Conservation (phyloP, 2,888 invertebrate species). For the Lithophane leautieri region DNA sequence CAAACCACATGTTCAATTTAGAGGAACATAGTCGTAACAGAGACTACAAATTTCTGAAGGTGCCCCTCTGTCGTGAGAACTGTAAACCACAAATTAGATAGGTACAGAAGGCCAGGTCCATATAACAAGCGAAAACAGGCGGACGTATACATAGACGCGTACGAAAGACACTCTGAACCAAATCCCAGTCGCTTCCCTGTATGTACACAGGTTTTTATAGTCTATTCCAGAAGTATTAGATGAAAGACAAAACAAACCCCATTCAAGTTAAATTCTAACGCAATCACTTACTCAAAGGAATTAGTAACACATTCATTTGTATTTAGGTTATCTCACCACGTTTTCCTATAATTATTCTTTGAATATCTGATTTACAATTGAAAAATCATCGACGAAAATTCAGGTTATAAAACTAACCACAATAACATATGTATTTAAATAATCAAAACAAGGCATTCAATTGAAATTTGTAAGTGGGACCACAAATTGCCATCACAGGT, state of each 20-base stretch:
- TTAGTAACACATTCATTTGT: not conserved
- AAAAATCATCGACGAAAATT: too few species aligned
- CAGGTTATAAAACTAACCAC: too few species aligned
- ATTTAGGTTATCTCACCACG: not conserved
- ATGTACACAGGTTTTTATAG: not conserved
- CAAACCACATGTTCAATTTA: slow-evolving; percentile 56
- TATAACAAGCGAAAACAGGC: not conserved
- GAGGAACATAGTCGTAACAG: slow-evolving; percentile 48
- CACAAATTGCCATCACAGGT: not conserved
- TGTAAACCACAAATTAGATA: not conserved
- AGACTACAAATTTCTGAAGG: slow-evolving; percentile 59
- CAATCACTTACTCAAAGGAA: not conserved
- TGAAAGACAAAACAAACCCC: not conserved
- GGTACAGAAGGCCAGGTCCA: slow-evolving; percentile 1
- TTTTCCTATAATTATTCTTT: too few species aligned
- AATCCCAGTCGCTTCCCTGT: not conserved
- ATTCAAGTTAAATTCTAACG: not conserved
- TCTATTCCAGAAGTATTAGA: not conserved
- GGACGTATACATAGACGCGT: not conserved
- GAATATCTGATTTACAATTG: too few species aligned
- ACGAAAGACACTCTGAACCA: not conserved
- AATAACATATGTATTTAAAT: not conserved
- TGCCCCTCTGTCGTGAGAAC: slow-evolving; percentile 38
- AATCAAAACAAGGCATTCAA: not conserved
- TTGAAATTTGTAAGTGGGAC: not conserved